Percentiles rank a stretch among this genome's conserved stretches.
Conservation (phyloP, 1,140 invertebrate genomes). For the Drosophila kikkawai region DNA sequence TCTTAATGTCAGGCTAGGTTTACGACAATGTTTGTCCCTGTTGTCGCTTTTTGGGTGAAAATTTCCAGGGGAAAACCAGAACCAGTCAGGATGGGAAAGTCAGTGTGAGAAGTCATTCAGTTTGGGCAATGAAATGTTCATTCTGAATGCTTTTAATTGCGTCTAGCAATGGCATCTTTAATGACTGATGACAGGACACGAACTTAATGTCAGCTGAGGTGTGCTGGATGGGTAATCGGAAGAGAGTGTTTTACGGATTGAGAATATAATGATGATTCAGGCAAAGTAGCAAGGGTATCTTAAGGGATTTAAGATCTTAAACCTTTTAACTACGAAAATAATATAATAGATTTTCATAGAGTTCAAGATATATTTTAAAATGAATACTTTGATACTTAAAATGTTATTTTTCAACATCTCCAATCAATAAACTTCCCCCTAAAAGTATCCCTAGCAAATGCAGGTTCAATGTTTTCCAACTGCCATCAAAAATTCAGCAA, state of each 20-base stretch:
- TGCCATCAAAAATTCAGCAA: conserved; percentile 36
- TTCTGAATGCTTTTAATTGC: conserved; percentile 79
- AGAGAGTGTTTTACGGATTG: conserved; percentile 14
- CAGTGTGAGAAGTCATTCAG: conserved; percentile 51
- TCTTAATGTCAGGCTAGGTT: conserved; percentile 77
- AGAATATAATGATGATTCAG: conserved; percentile 17
- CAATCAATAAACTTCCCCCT: neutral
- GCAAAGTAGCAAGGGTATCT: no score
- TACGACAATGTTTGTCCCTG: conserved; percentile 68
- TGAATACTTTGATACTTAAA: neutral
- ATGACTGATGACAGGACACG: conserved; percentile 66
- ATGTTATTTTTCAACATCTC: neutral
- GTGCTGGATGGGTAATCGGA: conserved; percentile 30
- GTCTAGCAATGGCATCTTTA: conserved; percentile 77
- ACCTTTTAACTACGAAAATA: no score
- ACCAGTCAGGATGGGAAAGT: neutral
- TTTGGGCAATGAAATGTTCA: conserved; percentile 74
- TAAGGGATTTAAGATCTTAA: neutral
- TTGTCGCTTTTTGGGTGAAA: conserved; percentile 45
- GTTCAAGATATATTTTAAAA: neutral
- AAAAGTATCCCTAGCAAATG: conserved; percentile 1
- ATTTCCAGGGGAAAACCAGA: conserved; percentile 12
- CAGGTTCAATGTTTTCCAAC: conserved; percentile 19
- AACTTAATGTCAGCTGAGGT: conserved; percentile 42
- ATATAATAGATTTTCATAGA: neutral